These are phyloP conservation scores for Melanotaenia maccullochi DNA, from an alignment of 2,797 vertebrate species.

Conservation along the genomic window DNA sequence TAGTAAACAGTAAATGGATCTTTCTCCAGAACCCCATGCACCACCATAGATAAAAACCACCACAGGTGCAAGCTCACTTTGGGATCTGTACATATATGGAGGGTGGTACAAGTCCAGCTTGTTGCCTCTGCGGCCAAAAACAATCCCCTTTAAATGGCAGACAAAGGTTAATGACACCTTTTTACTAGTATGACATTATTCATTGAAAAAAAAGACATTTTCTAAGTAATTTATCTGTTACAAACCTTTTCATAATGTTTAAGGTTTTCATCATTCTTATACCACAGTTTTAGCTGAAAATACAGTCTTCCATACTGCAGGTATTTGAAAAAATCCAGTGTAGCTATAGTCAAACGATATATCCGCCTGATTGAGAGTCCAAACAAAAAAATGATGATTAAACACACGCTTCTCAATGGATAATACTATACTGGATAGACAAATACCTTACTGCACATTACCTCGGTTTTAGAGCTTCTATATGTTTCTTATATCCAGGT, in stretches of 20 bases:
- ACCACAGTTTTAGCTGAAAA: conserved; percentile 80
- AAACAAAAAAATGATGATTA: neutral
- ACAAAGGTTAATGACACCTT: neutral
- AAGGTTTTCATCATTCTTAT: conserved; percentile 74
- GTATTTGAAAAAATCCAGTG: conserved; percentile 80
- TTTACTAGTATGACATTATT: neutral
- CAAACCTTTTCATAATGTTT: conserved; percentile 79
- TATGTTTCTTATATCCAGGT: conserved; percentile 81
- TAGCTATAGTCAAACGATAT: conserved; percentile 76
- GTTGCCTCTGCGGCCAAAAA: conserved; percentile 79
- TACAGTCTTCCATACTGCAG: conserved; percentile 81
- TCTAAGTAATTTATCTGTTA: neutral
- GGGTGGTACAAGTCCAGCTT: conserved; percentile 83
- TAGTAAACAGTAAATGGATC: conserved; percentile 82
- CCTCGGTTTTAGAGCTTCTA: conserved; percentile 82
- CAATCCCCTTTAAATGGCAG: conserved; percentile 70
- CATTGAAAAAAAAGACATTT: neutral
- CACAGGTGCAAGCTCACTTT: conserved; percentile 47
- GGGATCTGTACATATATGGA: conserved; percentile 36
- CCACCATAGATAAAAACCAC: conserved; percentile 84
- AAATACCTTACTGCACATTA: conserved; percentile 33
- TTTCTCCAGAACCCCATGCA: conserved; percentile 81
- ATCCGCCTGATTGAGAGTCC: conserved; percentile 63
- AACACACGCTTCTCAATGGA: neutral
- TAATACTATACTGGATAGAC: neutral